A percentile compares a stretch with the other conserved stretches of the same genome.
Conservation (phyloP, 1,140 invertebrate genomes). For the Zophobas atratus region DNA sequence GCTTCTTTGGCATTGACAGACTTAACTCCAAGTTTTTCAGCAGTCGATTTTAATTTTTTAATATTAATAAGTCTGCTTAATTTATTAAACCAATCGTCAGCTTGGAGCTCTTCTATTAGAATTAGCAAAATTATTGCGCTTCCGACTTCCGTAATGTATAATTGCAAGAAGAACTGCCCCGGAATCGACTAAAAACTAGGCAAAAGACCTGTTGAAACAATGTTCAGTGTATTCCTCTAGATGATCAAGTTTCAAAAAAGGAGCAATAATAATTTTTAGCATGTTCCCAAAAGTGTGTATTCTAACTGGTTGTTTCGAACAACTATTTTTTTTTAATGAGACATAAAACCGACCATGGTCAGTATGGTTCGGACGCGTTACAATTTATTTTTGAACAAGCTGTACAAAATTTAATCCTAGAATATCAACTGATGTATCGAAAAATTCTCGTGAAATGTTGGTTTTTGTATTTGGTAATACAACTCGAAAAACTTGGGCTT, state of each 20-base stretch:
- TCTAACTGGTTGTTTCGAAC: too few species aligned
- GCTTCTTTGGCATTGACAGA: too few species aligned
- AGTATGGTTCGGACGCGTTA: background rate
- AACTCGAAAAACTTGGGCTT: background rate
- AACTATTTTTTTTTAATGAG: background rate
- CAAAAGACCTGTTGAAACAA: background rate
- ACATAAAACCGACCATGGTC: background rate
- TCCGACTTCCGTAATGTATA: too few species aligned
- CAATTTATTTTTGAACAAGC: background rate
- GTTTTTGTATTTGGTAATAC: background rate
- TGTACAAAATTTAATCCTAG: background rate
- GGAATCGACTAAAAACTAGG: too few species aligned
- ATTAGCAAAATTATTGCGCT: background rate
- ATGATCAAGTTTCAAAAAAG: background rate
- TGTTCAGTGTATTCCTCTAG: background rate
- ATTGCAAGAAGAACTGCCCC: too few species aligned
- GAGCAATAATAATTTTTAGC: background rate
- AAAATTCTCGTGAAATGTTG: background rate
- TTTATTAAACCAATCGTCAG: background rate
- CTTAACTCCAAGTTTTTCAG: too few species aligned
- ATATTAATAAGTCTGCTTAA: background rate
- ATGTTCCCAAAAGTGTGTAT: too few species aligned
- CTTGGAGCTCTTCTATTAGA: background rate
- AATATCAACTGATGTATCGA: background rate
- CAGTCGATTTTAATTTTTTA: background rate